phyloP scores from a whole-genome alignment of 2,113 vertebrate genomes.

The Pelecanoides urinatrix region DNA sequence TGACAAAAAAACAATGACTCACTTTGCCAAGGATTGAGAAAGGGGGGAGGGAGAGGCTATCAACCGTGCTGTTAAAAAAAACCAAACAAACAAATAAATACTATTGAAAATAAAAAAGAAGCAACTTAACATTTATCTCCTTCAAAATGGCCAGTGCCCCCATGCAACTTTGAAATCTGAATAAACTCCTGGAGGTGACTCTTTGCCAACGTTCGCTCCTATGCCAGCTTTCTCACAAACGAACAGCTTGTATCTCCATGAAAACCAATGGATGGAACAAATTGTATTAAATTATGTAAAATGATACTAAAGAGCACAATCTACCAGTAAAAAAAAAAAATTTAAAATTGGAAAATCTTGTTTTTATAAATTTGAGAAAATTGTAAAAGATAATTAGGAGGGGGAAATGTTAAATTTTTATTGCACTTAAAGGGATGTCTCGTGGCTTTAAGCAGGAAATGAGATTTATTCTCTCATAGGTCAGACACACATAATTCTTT shows the following conservation, averaged over 20 bases:
- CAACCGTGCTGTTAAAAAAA: background rate
- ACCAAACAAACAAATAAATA: background rate
- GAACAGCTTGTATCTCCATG: slow-evolving; percentile 88
- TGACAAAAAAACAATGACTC: background rate
- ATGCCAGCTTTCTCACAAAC: slow-evolving; percentile 82
- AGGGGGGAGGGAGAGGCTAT: background rate
- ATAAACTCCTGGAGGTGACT: slow-evolving; percentile 70
- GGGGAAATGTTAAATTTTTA: slow-evolving; percentile 37
- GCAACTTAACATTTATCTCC: background rate
- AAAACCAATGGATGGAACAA: slow-evolving; percentile 89
- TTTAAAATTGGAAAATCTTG: slow-evolving; percentile 63
- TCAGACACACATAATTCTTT: slow-evolving; percentile 67
- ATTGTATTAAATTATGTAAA: slow-evolving; percentile 90
- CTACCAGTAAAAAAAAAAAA: slow-evolving; percentile 71
- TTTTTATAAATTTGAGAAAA: slow-evolving; percentile 72
- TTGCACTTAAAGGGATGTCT: slow-evolving; percentile 46
- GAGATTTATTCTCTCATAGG: slow-evolving; percentile 66
- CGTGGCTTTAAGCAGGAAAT: slow-evolving; percentile 6
- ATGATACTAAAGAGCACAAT: slow-evolving; percentile 83
- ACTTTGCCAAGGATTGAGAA: background rate
- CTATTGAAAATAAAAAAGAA: background rate
- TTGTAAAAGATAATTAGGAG: slow-evolving; percentile 46
- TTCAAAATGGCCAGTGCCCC: slow-evolving; percentile 69
- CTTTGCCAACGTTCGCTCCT: slow-evolving; percentile 67
- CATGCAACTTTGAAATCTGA: slow-evolving; percentile 66